A percentile compares a stretch with the other conserved stretches of the same genome.
Evolutionary conservation across 1,140 invertebrate genomes (phyloP).

Genomic region (Drosophila melanica): DNA sequence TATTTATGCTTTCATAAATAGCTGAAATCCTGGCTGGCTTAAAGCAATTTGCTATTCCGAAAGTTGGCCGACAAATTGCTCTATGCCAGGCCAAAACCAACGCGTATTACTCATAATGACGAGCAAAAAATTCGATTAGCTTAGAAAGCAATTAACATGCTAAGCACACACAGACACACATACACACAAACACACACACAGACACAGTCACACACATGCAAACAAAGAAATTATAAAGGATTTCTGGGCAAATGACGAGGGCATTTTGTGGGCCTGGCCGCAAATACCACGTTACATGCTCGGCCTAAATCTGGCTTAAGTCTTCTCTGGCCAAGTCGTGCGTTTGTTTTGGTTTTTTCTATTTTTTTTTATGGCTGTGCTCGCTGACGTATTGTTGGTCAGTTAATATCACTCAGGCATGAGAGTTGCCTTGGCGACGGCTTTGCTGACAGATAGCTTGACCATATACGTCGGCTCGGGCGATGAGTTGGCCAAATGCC

Average conservation of each 20-base stretch:
- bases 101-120: constrained; percentile 79
- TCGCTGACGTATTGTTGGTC: constrained; percentile 75
- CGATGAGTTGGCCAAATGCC: constrained; percentile 74
- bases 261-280: constrained; percentile 47
- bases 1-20: constrained; percentile 45
- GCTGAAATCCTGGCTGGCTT: constrained; percentile 58
- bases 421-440: constrained; percentile 55
- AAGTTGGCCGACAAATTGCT: constrained; percentile 74
- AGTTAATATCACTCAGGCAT: constrained; percentile 82
- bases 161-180: constrained; percentile 48
- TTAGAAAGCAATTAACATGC: constrained; percentile 77
- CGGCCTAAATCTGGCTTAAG: constrained; percentile 68
- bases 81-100: constrained; percentile 39
- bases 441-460: constrained; percentile 42
- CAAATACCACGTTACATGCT: constrained; percentile 53
- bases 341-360: constrained; percentile 32
- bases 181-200: constrained; percentile 16
- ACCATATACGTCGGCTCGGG: constrained; percentile 54
- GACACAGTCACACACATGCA: neutral
- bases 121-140: constrained; percentile 80
- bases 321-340: constrained; percentile 44
- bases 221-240: constrained; percentile 52
- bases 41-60: constrained; percentile 65
- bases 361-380: constrained; percentile 16
- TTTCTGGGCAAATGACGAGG: constrained; percentile 52